These are phyloP conservation scores for Drosophila elegans DNA, from an alignment of 1,140 invertebrate species.

Conservation along the genomic window DNA sequence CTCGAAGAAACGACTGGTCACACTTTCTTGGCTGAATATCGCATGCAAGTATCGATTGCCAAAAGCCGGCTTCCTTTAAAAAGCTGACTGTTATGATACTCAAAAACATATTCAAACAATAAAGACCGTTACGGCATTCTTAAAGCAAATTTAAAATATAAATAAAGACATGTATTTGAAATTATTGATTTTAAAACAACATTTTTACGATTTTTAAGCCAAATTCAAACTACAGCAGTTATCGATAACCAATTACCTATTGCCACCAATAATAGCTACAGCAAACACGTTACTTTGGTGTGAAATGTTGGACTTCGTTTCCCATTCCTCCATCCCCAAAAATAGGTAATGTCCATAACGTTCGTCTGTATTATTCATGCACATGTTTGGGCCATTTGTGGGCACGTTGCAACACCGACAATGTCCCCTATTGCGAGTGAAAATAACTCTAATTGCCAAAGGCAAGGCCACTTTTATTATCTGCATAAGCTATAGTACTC, in stretches of 20 bases:
- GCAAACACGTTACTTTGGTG: no score
- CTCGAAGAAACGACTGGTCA: background rate
- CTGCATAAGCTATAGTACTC: conserved; percentile 15
- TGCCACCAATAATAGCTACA: no score
- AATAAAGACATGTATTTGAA: no score
- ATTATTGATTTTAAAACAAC: no score
- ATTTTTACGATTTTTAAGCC: no score
- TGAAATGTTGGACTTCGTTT: background rate
- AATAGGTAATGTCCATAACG: background rate
- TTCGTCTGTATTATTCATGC: conserved; percentile 9
- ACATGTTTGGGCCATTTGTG: conserved; percentile 3
- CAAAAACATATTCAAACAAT: no score
- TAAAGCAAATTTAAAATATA: no score
- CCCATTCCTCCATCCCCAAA: background rate
- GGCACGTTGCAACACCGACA: conserved; percentile 22
- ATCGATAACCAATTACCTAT: no score
- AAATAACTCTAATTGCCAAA: conserved; percentile 76
- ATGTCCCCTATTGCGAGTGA: conserved; percentile 53
- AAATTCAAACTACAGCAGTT: no score
- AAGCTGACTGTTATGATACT: no score
- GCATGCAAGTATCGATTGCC: background rate
- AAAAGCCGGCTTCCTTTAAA: no score
- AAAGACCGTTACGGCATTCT: no score
- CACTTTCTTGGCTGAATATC: background rate
- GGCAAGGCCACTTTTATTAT: conserved; percentile 59